phyloP scores from a whole-genome alignment of 2,113 vertebrate genomes.

The Oryzias melastigma region DNA sequence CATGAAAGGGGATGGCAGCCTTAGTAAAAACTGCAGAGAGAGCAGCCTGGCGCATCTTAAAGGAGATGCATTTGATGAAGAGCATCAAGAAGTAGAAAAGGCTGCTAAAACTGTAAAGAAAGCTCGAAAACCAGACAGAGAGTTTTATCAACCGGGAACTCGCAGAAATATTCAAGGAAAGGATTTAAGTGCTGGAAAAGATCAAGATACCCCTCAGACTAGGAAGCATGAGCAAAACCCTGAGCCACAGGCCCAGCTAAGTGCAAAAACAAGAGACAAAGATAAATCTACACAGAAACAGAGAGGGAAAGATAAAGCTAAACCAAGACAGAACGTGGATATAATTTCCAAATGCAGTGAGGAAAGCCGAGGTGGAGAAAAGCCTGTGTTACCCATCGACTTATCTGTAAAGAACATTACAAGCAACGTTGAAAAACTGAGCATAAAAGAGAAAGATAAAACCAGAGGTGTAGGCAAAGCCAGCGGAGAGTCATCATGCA shows the following conservation, averaged over 20 bases:
- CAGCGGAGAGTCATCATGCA: constrained; percentile 32
- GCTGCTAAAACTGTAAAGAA: constrained; percentile 77
- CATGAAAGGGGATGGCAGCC: constrained; percentile 42
- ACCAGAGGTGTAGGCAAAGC: constrained; percentile 15
- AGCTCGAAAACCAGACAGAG: constrained; percentile 88
- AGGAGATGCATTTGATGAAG: constrained; percentile 32
- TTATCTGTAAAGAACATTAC: constrained; percentile 67
- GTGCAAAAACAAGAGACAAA: constrained; percentile 44
- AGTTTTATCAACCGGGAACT: constrained; percentile 92
- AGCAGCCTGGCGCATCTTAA: constrained; percentile 12
- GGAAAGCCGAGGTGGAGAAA: constrained; percentile 20
- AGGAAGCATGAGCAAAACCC: constrained; percentile 30
- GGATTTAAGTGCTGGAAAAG: constrained; percentile 52
- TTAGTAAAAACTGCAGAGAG: constrained; percentile 36
- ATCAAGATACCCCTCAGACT: constrained; percentile 44
- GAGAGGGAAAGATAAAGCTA: constrained; percentile 23
- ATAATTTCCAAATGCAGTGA: constrained; percentile 39
- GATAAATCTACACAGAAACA: constrained; percentile 30
- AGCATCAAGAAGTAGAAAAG: constrained; percentile 41
- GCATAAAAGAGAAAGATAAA: constrained; percentile 62
- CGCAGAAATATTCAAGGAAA: constrained; percentile 77
- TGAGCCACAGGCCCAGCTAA: constrained; percentile 23
- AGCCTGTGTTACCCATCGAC: constrained; percentile 2
- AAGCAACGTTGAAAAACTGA: constrained; percentile 79
- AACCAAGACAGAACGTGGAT: constrained; percentile 43